phyloP scores from a whole-genome alignment of 2,113 vertebrate genomes.

The Mastomys natalensis region DNA sequence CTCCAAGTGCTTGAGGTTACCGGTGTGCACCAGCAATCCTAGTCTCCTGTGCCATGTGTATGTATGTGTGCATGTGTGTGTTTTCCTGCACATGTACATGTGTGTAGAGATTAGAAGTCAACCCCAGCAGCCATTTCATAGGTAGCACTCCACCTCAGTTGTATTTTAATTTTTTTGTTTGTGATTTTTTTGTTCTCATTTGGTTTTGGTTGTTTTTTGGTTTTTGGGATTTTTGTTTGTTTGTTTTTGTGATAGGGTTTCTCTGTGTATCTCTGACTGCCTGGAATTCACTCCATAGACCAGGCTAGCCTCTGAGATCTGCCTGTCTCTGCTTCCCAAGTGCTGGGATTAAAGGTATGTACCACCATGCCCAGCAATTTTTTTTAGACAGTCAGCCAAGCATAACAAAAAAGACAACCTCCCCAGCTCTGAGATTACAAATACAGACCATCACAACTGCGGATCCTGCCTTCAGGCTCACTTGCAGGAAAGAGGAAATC shows the following conservation, averaged over 20 bases:
- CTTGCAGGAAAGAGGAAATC: constrained; percentile 82
- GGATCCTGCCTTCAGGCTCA: constrained; percentile 31
- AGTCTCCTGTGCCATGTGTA: neutral
- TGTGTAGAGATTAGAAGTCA: neutral
- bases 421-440: neutral
- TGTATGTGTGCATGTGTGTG: neutral
- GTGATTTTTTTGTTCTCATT: too few species aligned
- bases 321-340: too few species aligned
- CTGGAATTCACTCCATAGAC: too few species aligned
- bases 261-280: neutral
- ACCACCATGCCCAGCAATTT: neutral
- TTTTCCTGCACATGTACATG: too few species aligned
- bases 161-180: neutral
- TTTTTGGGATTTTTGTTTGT: neutral
- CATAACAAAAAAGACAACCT: too few species aligned
- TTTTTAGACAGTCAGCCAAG: neutral
- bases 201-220: neutral
- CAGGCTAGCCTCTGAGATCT: too few species aligned
- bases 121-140: neutral
- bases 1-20: neutral
- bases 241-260: neutral
- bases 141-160: neutral
- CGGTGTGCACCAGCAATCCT: neutral
- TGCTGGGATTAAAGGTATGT: too few species aligned
- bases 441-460: neutral